Conservation (phyloP, 2,888 invertebrate genomes). For the Patella caerulea region DNA sequence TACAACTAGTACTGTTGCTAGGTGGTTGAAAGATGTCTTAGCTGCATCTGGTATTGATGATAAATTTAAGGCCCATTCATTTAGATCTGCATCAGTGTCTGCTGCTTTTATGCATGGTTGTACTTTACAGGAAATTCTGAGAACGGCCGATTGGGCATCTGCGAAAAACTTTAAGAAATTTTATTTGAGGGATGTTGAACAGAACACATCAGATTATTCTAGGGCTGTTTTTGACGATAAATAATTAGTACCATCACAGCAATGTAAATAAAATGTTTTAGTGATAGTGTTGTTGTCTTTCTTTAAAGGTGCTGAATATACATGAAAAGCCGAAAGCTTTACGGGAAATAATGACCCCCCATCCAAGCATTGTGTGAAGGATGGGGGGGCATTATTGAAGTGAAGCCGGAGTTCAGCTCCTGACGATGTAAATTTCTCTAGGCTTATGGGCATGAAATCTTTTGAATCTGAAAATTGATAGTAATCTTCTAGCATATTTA, state of each 20-base stretch:
- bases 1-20: not conserved
- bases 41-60: conserved; percentile 19
- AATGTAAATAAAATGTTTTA: not conserved
- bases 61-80: conserved; percentile 25
- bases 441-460: too few relatives aligned
- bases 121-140: not conserved
- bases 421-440: too few relatives aligned
- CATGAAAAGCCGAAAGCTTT: not conserved
- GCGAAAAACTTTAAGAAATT: not conserved
- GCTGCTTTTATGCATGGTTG: not conserved
- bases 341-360: not conserved
- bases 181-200: not conserved
- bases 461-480: too few relatives aligned
- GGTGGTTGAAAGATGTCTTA: conserved; percentile 10
- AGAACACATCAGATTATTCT: not conserved
- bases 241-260: too few relatives aligned
- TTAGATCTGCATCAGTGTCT: conserved; percentile 16
- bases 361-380: not conserved
- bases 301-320: conserved; percentile 3
- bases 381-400: not conserved
- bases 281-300: not conserved
- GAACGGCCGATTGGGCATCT: not conserved
- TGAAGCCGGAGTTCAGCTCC: too few relatives aligned
- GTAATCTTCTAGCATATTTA: too few relatives aligned
- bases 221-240: too few relatives aligned